Conservation (phyloP, 1,140 invertebrate genomes). For the Anastrepha ludens region DNA sequence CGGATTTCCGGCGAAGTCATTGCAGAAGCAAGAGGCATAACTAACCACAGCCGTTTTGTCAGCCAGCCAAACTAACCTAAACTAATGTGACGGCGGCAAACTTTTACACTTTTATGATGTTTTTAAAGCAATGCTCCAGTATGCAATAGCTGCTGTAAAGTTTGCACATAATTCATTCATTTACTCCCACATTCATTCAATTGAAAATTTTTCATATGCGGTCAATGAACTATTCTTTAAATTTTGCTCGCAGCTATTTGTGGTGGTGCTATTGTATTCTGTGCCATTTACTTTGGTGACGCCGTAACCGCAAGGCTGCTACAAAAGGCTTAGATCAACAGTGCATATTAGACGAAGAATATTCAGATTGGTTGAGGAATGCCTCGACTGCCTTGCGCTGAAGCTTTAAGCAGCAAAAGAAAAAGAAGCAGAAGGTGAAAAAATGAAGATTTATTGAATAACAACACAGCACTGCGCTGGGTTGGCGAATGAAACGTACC, state of each 20-base stretch:
- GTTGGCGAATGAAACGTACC: too few relatives aligned
- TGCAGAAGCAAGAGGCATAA: too few relatives aligned
- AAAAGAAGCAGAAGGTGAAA: too few relatives aligned
- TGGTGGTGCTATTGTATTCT: not conserved
- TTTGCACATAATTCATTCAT: conserved; percentile 39
- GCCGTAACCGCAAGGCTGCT: conserved; percentile 32
- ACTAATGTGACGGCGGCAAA: conserved; percentile 28
- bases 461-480: too few relatives aligned
- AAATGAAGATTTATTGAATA: too few relatives aligned
- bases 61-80: conserved; percentile 33
- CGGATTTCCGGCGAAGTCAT: conserved; percentile 6
- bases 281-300: not conserved
- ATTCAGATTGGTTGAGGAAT: not conserved
- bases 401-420: too few relatives aligned
- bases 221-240: conserved; percentile 40
- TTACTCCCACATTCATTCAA: conserved; percentile 43
- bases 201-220: conserved; percentile 47
- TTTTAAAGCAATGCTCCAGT: not conserved
- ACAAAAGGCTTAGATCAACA: not conserved
- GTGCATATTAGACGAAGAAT: not conserved
- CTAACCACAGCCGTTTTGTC: not conserved
- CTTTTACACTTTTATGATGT: conserved; percentile 14
- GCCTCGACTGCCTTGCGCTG: too few relatives aligned
- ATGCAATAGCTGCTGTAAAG: not conserved
- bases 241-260: not conserved